phyloP scores from a whole-genome alignment of 2,888 invertebrate genomes.

The Nipponacmea schrenckii region DNA sequence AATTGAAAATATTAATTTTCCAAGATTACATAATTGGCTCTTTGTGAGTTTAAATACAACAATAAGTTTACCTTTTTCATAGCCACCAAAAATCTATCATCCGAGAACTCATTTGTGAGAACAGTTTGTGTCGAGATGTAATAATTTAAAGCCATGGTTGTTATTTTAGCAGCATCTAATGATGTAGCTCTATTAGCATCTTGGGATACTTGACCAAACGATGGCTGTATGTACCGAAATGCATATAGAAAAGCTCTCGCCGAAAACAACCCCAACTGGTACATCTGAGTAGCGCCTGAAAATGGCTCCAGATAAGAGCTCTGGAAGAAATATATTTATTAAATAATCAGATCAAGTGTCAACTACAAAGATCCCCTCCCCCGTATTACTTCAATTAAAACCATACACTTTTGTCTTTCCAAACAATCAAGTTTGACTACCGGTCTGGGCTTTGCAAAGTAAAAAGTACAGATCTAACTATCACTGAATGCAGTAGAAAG shows the following conservation, averaged over 20 bases:
- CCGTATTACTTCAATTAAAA: no score
- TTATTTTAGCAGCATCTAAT: constrained; percentile 44
- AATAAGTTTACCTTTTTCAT: constrained; percentile 33
- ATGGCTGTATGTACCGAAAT: constrained; percentile 44
- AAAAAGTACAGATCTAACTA: no score
- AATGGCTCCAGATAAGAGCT: constrained; percentile 43
- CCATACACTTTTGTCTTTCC: no score
- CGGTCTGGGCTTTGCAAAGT: no score
- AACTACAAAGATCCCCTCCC: not conserved
- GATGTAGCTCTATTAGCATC: constrained; percentile 40
- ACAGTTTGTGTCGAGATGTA: constrained; percentile 37
- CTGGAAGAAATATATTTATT: constrained; percentile 24
- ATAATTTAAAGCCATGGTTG: constrained; percentile 41
- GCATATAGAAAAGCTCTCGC: constrained; percentile 49
- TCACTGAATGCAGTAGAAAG: no score
- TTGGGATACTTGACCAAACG: not conserved
- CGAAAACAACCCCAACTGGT: constrained; percentile 46
- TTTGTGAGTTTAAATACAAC: no score
- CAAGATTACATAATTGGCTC: no score
- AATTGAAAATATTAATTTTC: no score
- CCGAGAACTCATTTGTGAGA: constrained; percentile 30
- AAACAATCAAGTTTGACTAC: no score
- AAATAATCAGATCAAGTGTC: not conserved
- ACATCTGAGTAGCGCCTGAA: constrained; percentile 48
- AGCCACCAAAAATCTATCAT: constrained; percentile 33